Percentiles rank a stretch among this genome's conserved stretches.
Conservation (phyloP, 2,113 vertebrate species). For the Phocoena sinus region DNA sequence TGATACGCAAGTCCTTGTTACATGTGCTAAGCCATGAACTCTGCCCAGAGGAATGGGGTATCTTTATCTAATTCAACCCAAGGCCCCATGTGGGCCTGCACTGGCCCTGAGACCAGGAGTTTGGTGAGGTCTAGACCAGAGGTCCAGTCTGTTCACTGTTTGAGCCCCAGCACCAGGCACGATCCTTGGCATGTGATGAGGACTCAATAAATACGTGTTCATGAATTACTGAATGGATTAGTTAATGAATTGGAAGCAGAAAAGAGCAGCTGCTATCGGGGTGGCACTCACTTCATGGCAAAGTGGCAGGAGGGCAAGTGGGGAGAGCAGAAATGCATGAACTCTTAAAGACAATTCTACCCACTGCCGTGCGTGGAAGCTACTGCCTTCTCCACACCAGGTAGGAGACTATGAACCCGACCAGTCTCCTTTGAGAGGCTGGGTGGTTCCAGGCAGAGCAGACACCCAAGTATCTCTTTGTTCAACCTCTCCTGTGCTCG, state of each 20-base stretch:
- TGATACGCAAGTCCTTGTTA: not conserved
- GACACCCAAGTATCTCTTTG: accelerated
- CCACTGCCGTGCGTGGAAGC: accelerated
- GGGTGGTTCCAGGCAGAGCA: not conserved
- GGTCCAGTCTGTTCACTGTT: not conserved
- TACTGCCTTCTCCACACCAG: not conserved
- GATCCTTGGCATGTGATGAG: not conserved
- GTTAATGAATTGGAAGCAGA: not conserved
- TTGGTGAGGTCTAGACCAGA: not conserved
- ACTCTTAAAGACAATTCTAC: not conserved
- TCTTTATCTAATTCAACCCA: not conserved
- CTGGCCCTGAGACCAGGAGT: not conserved
- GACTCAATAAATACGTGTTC: not conserved
- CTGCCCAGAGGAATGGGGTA: not conserved
- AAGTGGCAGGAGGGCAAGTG: not conserved
- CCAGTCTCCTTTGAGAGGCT: not conserved
- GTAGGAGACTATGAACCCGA: not conserved
- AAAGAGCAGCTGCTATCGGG: not conserved
- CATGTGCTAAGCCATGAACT: not conserved
- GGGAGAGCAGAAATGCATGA: not conserved
- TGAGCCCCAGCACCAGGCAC: not conserved
- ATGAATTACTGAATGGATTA: not conserved
- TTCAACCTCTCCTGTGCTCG: accelerated
- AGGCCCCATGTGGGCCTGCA: too few relatives aligned
- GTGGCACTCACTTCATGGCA: not conserved